Conservation (phyloP, 1,140 invertebrate genomes). For the Aphis gossypii region DNA sequence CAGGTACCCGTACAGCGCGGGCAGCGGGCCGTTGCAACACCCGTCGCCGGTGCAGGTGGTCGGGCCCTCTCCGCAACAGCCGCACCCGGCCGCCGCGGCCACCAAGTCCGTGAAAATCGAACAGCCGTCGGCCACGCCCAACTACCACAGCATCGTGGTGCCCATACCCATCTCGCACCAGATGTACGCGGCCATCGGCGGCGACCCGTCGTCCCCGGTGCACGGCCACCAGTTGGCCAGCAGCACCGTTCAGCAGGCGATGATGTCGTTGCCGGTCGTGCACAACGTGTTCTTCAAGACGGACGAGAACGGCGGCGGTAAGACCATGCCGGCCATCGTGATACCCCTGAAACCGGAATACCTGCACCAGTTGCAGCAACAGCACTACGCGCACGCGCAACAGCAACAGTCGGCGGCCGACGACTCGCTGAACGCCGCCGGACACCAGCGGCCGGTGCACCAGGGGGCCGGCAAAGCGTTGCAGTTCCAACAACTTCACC, state of each 20-base stretch:
- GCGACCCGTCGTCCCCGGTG: not conserved
- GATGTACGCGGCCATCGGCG: constrained; percentile 32
- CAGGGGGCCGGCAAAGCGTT: not conserved
- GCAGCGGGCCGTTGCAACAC: not conserved
- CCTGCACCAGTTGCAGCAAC: constrained; percentile 40
- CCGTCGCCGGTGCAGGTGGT: not conserved
- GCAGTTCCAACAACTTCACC: not conserved
- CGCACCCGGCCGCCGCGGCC: not conserved
- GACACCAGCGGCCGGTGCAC: not conserved
- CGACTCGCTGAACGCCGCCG: constrained; percentile 13
- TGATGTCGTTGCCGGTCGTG: constrained; percentile 55
- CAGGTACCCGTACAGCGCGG: not conserved
- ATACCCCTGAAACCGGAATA: constrained; percentile 53
- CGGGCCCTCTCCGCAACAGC: not conserved
- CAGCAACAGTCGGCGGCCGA: not conserved
- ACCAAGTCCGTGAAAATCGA: constrained; percentile 40
- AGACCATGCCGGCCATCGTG: constrained; percentile 49
- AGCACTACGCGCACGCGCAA: not conserved
- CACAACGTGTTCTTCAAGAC: constrained; percentile 56
- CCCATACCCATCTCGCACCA: constrained; percentile 40
- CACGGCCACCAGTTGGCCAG: constrained; percentile 36
- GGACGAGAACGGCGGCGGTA: constrained; percentile 46
- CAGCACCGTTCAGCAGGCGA: constrained; percentile 28
- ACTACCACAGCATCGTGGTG: constrained; percentile 52
- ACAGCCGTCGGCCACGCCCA: not conserved